Evolutionary conservation across 1,140 invertebrate species (phyloP), one percentile per base, ranked within the genome.

Genomic region (Aradophagus sp.): DNA sequence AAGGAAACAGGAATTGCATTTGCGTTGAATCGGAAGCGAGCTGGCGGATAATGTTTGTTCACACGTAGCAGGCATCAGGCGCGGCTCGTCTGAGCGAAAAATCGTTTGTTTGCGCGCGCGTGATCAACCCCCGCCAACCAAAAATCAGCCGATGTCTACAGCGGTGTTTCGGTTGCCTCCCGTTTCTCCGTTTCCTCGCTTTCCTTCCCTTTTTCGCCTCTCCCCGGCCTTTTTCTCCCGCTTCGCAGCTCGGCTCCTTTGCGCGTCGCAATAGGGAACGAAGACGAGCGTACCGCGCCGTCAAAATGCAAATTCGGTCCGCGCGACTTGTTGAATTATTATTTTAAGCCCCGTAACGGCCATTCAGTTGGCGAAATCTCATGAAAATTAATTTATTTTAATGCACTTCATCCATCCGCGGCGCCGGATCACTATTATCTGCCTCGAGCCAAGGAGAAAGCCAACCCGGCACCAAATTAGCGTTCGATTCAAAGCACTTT

Each of bases 351-450:
- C 77, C 78, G 72, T 80, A 80, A 80, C 78, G 77, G 76, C 77
- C 75, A 77, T 79, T 80, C 73, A 75, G 75, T 72, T 74, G 45
- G 73, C 72, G 70, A 80, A 80, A 80, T 80, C 79, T 80, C 79
- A 80, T 80, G 78, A 80, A 80, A 80, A 80, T 80, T 80, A 80
- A 80, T 80, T 80, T 80, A 80, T 80, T 80, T 81, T 81, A 81
- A 81, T 80, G 79, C 77, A 79, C 78, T 77, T 69, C 75, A 77
- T 78, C 72, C 77, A 75, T 73, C 48, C 48, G 44, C 52, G 62
- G 36, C 62, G 53, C 50, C 56, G 73, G 68, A 75, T 71, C 73
- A 72, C 73, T 68, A 75, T 75, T 68, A 75, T 72, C 45, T 61
- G 47, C 59, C 39, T 39, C 23, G 56, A 50, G 47, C 34, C 42